Base-by-base conservation (phyloP, 2,888 invertebrate genomes). In the Philhelius pedissequus region DNA sequence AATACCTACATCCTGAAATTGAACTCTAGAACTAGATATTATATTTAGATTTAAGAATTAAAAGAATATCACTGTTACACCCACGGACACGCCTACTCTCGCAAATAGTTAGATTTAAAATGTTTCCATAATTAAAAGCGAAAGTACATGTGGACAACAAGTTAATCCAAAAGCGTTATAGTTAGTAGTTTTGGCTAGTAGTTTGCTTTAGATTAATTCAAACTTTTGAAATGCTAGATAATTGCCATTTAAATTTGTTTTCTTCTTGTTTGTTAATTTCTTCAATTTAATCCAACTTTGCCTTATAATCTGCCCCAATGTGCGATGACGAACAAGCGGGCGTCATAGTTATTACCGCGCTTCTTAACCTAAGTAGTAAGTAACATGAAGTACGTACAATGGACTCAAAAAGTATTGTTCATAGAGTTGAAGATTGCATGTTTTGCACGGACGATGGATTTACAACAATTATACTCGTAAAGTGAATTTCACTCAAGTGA, bases 401-500 rank as follows among this genome's bases (percentile, higher is more conserved):
- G 73, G 58, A 60, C n/a, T 48, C 4, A n/a, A 56, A 56, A 56
- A 35, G 22, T 60, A 40, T 38, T 69, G 54, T 48, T 62, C 20
- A 48, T 22, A 4, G 4, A 70, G 69, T 64, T 71, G 48, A 30
- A 54, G 54, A 80, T 75, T 48, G 80, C 71, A 71, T 84, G 75
- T 66, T 68, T 30, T 80, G 84, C 80, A 76, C 71, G 80, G 66
- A 60, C 60, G 64, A 66, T 62, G 50, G 15, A 35, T 43, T 71
- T 30, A 40, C 70, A 84, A 80, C 66, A 76, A 48, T 68, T 40
- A 32, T 77, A 30, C n/a, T 74, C 52, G 27, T 79, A 30, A 56
- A 75, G 62, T 74, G 54, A 70, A 54, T 75, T 79, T 84, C 83
- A 79, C 79, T 79, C 38, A 35, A 70, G 70, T 84, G 83, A 78